Base-by-base conservation (phyloP, 2,888 invertebrate species). In the Drosophila basisetae region DNA sequence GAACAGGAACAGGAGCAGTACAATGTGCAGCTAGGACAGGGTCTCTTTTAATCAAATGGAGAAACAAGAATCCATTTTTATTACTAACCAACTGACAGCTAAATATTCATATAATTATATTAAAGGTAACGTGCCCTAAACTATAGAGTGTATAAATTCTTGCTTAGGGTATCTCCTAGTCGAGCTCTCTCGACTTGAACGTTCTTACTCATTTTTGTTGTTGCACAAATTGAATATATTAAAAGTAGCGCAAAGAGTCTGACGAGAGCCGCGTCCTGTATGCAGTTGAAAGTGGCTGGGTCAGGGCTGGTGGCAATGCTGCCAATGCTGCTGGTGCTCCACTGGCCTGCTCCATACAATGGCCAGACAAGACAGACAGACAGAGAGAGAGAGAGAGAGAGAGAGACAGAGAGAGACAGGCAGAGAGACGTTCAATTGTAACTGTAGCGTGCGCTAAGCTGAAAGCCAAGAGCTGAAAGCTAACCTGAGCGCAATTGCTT, bases 361-460 rank as follows among this genome's bases (percentile, higher is more conserved):
- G 78, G 73, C 28, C 28, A 56, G n/a, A 53, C 16, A n/a, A 7
- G 31, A 10, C 39, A n/a, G 10, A n/a, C 10, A 10, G 41, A 10
- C 39, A 39, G 18, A 37, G 6, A 43, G 22, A 6, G 1, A 47
- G 18, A 22, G 22, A 2, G 22, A 47, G 22, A 22, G 43, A 9
- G 39, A n/a, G 18, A 39, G 39, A 7, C 10, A 41, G n/a, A 2
- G 22, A 22, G 13, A 22, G 43, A 22, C 13, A 13, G 11, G 10
- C 43, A 53, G 60, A 61, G 28, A 54, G 63, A 68, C 61, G 56
- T 69, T 58, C 79, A 79, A 76, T 76, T 76, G 73, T 70, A 80
- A 80, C 76, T 80, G 76, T 79, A 76, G 79, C 79, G 66, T 71
- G 78, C 68, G 68, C 68, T 62, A 30, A 67, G 43, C 67, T 62